Conservation (phyloP, 2,797 vertebrate genomes). For the Serranus cabrilla region DNA sequence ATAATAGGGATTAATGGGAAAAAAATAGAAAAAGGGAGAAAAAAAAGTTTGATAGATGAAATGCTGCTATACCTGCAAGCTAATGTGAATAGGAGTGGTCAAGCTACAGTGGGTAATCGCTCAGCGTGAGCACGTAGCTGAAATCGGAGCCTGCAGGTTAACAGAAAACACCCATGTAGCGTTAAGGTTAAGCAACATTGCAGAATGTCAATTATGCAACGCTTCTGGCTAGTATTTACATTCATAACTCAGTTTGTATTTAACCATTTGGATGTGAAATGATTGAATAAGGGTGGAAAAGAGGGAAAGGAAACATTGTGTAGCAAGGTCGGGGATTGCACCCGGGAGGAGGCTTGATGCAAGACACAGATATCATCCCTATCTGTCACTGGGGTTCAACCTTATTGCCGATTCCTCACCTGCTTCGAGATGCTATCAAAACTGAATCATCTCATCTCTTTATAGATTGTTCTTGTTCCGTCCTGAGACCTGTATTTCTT, state of each 20-base stretch:
- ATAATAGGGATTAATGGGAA: constrained; percentile 62
- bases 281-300: constrained; percentile 22
- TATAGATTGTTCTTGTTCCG: constrained; percentile 52
- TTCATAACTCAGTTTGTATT: constrained; percentile 31
- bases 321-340: constrained; percentile 15
- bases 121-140: constrained; percentile 35
- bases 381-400: constrained; percentile 50
- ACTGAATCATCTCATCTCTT: constrained; percentile 58
- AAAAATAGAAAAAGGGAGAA: background rate
- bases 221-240: constrained; percentile 41
- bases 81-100: constrained; percentile 49
- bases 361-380: constrained; percentile 56
- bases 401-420: constrained; percentile 60
- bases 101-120: constrained; percentile 52
- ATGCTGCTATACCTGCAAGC: constrained; percentile 51
- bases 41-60: constrained; percentile 58
- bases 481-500: constrained; percentile 60
- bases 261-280: constrained; percentile 26
- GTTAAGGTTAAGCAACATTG: constrained; percentile 28
- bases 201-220: constrained; percentile 15
- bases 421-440: constrained; percentile 65
- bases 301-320: constrained; percentile 5
- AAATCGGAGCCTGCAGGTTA: constrained; percentile 30
- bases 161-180: constrained; percentile 20
- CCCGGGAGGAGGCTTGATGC: constrained; percentile 29